Evolutionary conservation across 2,888 invertebrate genomes (phyloP).

Genomic region (Heteromyza rotundicornis): DNA sequence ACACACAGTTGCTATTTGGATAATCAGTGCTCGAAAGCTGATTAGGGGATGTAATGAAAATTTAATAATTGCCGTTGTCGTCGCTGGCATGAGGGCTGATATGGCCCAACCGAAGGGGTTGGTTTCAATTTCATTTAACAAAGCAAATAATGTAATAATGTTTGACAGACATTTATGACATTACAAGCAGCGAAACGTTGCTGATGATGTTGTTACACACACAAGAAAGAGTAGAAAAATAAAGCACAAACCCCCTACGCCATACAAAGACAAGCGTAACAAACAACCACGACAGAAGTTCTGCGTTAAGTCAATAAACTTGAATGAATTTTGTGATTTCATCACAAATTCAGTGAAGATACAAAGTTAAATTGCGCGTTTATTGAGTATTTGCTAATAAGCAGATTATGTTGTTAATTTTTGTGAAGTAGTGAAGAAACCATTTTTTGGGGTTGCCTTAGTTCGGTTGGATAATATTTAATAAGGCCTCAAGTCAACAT

Average conservation of each 20-base stretch:
- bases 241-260: not conserved
- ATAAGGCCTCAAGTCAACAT: too few species aligned
- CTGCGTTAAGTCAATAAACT: not conserved
- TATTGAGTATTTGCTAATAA: not conserved
- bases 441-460: too few species aligned
- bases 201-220: constrained; percentile 35
- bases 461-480: too few species aligned
- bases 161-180: constrained; percentile 53
- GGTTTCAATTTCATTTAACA: constrained; percentile 55
- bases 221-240: too few species aligned
- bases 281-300: too few species aligned
- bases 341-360: not conserved
- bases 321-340: not conserved
- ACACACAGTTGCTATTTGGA: constrained; percentile 38
- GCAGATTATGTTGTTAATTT: not conserved
- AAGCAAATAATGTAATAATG: constrained; percentile 51
- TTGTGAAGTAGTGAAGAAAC: too few species aligned
- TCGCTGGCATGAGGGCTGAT: too few species aligned
- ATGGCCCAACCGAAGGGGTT: constrained; percentile 46
- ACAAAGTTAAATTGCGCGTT: not conserved
- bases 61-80: constrained; percentile 56
- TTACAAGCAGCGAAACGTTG: constrained; percentile 52
- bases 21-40: constrained; percentile 53
- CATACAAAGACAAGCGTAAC: too few species aligned
- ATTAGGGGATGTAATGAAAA: constrained; percentile 61